phyloP scores from a whole-genome alignment of 64 coral and sea anemone species.

The Porites australiensis region DNA sequence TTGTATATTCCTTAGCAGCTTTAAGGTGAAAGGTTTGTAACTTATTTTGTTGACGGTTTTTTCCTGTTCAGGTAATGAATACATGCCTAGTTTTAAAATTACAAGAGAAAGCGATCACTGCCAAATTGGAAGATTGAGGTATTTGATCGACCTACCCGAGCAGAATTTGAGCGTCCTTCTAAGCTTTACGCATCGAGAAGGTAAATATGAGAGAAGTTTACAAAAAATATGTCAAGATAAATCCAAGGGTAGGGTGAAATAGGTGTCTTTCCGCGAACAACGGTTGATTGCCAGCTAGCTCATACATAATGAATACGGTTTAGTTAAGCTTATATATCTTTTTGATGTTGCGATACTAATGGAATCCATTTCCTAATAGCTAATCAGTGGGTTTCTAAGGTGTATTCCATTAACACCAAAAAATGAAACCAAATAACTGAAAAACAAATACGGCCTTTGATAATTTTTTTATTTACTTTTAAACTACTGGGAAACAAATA shows the following conservation, averaged over 20 bases:
- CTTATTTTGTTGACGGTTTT: constrained; percentile 1
- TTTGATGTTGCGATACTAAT: background rate
- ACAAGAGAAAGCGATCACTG: constrained; percentile 49
- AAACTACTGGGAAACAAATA: too few species aligned
- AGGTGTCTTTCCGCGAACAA: background rate
- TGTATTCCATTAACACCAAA: too few species aligned
- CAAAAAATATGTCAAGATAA: too few species aligned
- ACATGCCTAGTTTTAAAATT: constrained; percentile 55
- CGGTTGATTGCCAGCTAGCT: background rate
- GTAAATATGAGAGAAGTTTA: background rate
- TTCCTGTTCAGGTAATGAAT: constrained; percentile 41
- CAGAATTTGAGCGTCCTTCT: constrained; percentile 65
- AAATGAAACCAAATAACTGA: too few species aligned
- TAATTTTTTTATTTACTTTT: too few species aligned
- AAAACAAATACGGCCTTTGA: too few species aligned
- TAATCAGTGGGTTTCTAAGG: too few species aligned
- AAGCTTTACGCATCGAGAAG: constrained; percentile 47
- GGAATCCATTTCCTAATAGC: background rate
- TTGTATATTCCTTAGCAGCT: background rate
- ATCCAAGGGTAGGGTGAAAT: background rate
- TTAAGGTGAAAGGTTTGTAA: background rate
- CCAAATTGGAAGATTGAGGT: constrained; percentile 67
- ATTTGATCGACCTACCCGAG: constrained; percentile 65
- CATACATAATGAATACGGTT: constrained; percentile 43
- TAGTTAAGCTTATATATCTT: background rate